A percentile compares a stretch with the other conserved stretches of the same genome.
Evolutionary conservation across 2,797 vertebrate species (phyloP).

Genomic region (Pseudochirops corinnae): DNA sequence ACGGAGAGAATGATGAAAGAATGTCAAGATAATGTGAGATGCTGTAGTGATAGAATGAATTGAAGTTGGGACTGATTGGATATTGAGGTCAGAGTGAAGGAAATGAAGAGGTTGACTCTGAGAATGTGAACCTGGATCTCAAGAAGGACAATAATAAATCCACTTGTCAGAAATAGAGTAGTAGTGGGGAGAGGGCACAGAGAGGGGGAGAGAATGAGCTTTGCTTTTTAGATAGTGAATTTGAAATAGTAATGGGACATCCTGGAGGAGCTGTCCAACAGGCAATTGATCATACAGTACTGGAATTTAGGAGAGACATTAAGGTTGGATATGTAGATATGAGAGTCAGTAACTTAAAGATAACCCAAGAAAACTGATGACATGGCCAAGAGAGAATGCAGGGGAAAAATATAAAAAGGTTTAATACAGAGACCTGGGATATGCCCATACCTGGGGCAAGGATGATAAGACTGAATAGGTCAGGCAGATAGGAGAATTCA

Average conservation of each 20-base stretch:
- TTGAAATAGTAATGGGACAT: background rate
- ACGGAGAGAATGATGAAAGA: background rate
- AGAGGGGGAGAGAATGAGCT: background rate
- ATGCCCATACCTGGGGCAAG: background rate
- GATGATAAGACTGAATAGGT: background rate
- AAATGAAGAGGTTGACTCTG: background rate
- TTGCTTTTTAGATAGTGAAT: background rate
- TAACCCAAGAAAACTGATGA: background rate
- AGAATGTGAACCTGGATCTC: background rate
- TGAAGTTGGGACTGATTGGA: background rate
- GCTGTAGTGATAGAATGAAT: background rate
- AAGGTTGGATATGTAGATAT: background rate
- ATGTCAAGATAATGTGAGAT: background rate
- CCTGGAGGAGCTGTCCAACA: background rate
- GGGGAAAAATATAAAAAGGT: background rate
- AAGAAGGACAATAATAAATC: background rate
- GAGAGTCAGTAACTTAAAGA: background rate
- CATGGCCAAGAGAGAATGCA: background rate
- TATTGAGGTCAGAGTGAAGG: background rate
- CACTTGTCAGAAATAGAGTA: background rate
- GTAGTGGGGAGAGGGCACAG: background rate
- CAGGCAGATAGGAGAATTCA: background rate
- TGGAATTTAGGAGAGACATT: background rate
- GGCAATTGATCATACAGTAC: background rate
- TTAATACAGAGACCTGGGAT: background rate